Evolutionary conservation across 2,888 invertebrate genomes (phyloP).

Genomic region (Dicyrtoma fusca): DNA sequence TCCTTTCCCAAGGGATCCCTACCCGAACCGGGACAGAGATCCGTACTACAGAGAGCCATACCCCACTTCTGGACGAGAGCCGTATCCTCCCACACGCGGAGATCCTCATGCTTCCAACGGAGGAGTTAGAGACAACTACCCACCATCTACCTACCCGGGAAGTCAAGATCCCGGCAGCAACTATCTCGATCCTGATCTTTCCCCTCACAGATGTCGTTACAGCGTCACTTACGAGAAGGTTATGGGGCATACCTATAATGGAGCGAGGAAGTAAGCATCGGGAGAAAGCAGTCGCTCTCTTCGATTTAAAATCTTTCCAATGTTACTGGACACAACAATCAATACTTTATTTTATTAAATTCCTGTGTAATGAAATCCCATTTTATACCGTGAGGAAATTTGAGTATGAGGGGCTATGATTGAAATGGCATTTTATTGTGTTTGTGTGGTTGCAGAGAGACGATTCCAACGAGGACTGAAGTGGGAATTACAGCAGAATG

Average conservation of each 20-base stretch:
- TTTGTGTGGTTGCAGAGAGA: slow-evolving; percentile 57
- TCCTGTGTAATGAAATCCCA: too few relatives aligned
- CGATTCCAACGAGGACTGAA: slow-evolving; percentile 58
- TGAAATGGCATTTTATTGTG: too few relatives aligned
- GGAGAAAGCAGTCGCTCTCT: too few relatives aligned
- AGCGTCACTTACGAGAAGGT: slow-evolving; percentile 60
- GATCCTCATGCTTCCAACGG: slow-evolving; percentile 19
- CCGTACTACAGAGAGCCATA: slow-evolving; percentile 45
- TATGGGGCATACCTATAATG: slow-evolving; percentile 59
- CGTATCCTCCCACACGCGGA: slow-evolving; percentile 45
- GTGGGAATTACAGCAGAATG: slow-evolving; percentile 60
- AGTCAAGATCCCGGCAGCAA: slow-evolving; percentile 43
- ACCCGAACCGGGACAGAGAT: slow-evolving; percentile 50
- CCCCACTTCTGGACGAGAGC: slow-evolving; percentile 39
- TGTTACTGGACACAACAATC: neutral
- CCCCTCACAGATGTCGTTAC: slow-evolving; percentile 58
- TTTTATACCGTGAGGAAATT: too few relatives aligned
- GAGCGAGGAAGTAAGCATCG: slow-evolving; percentile 58
- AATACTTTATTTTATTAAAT: too few relatives aligned
- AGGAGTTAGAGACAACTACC: slow-evolving; percentile 35
- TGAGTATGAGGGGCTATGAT: too few relatives aligned
- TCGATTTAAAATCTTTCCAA: neutral
- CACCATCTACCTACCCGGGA: slow-evolving; percentile 50
- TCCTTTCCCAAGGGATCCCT: slow-evolving; percentile 48
- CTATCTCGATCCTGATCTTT: slow-evolving; percentile 55